A percentile compares a stretch with the other conserved stretches of the same genome.
Evolutionary conservation across 2,888 invertebrate genomes (phyloP).

Genomic region (Zaprionus obscuricornis): DNA sequence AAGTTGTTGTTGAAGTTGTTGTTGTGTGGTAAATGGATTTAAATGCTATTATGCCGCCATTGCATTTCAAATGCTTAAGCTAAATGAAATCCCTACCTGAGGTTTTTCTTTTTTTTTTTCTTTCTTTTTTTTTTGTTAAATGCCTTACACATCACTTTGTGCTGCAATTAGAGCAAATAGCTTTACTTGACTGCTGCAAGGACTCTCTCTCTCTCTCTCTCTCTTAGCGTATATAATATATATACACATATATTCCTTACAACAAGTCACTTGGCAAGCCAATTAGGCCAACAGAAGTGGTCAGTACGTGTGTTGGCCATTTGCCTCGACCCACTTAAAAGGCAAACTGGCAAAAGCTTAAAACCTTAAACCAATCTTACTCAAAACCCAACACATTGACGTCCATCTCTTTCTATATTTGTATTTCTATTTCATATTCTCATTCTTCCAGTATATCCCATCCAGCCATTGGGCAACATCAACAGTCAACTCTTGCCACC

Average conservation of each 20-base stretch:
- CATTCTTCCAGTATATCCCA: too few species aligned
- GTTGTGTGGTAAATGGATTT: slow-evolving; percentile 10
- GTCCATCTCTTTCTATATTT: too few species aligned
- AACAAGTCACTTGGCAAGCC: slow-evolving; percentile 51
- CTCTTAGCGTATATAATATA: too few species aligned
- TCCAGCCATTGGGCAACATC: too few species aligned
- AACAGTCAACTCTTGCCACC: too few species aligned
- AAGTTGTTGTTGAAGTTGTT: too few species aligned
- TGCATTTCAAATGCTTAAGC: too few species aligned
- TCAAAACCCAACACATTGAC: too few species aligned
- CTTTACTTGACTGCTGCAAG: slow-evolving; percentile 5
- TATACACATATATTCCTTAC: too few species aligned
- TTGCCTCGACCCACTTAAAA: slow-evolving; percentile 36
- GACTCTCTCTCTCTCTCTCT: too few species aligned
- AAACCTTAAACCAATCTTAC: slow-evolving; percentile 24
- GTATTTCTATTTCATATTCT: too few species aligned
- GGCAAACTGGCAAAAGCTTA: slow-evolving; percentile 21
- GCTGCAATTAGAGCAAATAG: slow-evolving; percentile 7
- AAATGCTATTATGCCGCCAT: neutral
- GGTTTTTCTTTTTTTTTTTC: neutral
- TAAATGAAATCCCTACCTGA: slow-evolving; percentile 6
- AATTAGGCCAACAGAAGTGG: slow-evolving; percentile 67
- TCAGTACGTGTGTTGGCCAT: slow-evolving; percentile 27
- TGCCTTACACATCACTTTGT: slow-evolving; percentile 20
- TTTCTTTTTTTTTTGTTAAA: too few species aligned